Conservation (phyloP, 2,888 invertebrate species). For the Oxyscelio sp. region DNA sequence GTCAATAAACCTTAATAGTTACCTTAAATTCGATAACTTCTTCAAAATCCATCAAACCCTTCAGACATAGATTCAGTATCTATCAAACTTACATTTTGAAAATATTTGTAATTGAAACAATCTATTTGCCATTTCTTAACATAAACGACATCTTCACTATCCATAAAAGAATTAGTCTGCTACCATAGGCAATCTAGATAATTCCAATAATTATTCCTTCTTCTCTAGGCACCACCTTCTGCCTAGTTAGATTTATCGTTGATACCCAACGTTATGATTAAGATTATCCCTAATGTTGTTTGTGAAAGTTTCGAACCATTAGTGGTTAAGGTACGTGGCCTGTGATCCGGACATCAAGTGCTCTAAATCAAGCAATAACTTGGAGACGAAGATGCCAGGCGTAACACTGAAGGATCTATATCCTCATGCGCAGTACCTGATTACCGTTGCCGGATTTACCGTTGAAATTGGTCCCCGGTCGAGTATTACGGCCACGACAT, state of each 20-base stretch:
- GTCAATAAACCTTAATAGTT: too few relatives aligned
- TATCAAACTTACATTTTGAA: too few relatives aligned
- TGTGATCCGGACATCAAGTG: slow-evolving; percentile 65
- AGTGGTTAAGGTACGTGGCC: slow-evolving; percentile 76
- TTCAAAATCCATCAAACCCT: too few relatives aligned
- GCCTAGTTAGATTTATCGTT: slow-evolving; percentile 7
- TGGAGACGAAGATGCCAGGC: slow-evolving; percentile 61
- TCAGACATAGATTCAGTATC: too few relatives aligned
- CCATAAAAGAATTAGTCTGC: too few relatives aligned
- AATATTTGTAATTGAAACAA: too few relatives aligned
- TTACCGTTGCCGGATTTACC: slow-evolving; percentile 73
- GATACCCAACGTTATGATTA: slow-evolving; percentile 29
- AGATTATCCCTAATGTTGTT: slow-evolving; percentile 37
- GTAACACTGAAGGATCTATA: slow-evolving; percentile 70
- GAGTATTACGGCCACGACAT: slow-evolving; percentile 66
- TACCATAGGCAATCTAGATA: too few relatives aligned
- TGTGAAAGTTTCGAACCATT: slow-evolving; percentile 34
- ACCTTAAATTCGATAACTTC: too few relatives aligned
- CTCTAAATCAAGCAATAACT: slow-evolving; percentile 63
- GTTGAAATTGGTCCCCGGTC: slow-evolving; percentile 72
- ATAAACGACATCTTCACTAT: too few relatives aligned
- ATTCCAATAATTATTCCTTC: too few relatives aligned
- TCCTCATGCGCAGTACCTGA: slow-evolving; percentile 75
- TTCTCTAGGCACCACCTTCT: too few relatives aligned
- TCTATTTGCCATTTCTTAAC: too few relatives aligned